Percentiles rank a stretch among this genome's conserved stretches.
These are phyloP conservation scores for Hofmannophila pseudospretella DNA, from an alignment of 2,888 invertebrate genomes.

Conservation along the genomic window DNA sequence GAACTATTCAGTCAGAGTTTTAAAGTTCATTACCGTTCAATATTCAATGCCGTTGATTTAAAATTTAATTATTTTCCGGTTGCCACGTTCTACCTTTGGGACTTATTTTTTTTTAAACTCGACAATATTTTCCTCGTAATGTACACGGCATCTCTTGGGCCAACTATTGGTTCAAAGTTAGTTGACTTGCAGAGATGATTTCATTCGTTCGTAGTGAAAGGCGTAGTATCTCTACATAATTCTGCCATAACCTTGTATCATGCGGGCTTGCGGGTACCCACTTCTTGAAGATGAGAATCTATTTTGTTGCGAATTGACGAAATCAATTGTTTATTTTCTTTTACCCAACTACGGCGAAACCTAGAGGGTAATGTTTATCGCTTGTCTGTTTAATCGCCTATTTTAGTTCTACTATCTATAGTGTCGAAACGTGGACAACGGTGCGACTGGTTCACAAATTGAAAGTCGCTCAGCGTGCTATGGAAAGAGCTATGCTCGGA, in stretches of 20 bases:
- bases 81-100: conserved; percentile 14
- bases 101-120: not conserved
- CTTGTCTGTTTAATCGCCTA: too few species aligned
- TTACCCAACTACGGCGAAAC: too few species aligned
- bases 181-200: conserved; percentile 28
- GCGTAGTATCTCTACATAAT: conserved; percentile 11
- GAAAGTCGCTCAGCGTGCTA: too few species aligned
- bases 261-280: conserved; percentile 16
- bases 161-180: conserved; percentile 16
- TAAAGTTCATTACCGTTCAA: conserved; percentile 43
- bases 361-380: too few species aligned
- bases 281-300: conserved; percentile 2
- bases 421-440: too few species aligned
- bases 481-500: too few species aligned
- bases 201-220: conserved; percentile 33
- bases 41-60: conserved; percentile 32
- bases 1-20: conserved; percentile 33
- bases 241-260: conserved; percentile 22
- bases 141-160: not conserved
- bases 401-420: too few species aligned
- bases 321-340: too few species aligned
- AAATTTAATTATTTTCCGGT: conserved; percentile 27
- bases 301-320: too few species aligned
- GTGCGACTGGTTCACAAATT: too few species aligned
- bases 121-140: not conserved